A percentile compares a stretch with the other conserved stretches of the same genome.
Evolutionary conservation across 2,888 invertebrate genomes (phyloP).

Genomic region (Chesias legatella): DNA sequence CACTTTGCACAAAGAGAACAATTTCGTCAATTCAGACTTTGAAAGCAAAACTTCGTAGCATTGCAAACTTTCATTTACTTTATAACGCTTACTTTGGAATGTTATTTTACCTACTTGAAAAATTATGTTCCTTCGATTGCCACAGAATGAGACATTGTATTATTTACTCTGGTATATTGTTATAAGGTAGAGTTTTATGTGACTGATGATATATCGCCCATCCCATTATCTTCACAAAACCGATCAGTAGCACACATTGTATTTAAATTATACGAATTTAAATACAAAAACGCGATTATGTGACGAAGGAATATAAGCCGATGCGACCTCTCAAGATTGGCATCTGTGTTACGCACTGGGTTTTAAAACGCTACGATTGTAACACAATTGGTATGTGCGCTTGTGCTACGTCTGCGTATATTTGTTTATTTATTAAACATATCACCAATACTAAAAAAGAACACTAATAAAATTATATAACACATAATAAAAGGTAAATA

Average conservation of each 20-base stretch:
- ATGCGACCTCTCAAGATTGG: conserved; percentile 62
- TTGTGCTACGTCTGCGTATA: no score
- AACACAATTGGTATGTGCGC: no score
- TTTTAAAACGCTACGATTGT: conserved; percentile 22
- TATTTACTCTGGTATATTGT: no score
- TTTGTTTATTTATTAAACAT: no score
- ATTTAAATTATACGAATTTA: conserved; percentile 76
- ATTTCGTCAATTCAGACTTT: conserved; percentile 1
- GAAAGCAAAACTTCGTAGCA: neutral
- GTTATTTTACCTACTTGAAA: no score
- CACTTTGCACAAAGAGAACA: neutral
- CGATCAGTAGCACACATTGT: conserved; percentile 73
- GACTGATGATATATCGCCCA: conserved; percentile 50
- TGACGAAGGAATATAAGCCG: conserved; percentile 69
- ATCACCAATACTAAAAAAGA: no score
- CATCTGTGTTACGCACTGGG: conserved; percentile 58
- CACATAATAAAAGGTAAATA: no score
- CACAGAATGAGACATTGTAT: no score
- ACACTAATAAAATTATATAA: no score
- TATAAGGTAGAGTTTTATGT: neutral
- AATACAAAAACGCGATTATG: conserved; percentile 79
- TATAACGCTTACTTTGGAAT: neutral
- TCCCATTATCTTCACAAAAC: conserved; percentile 56
- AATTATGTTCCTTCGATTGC: no score
- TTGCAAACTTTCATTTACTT: neutral